Percentiles rank a stretch among this genome's conserved stretches.
Conservation (phyloP, 2,797 vertebrate genomes). For the Zenarchopterus dispar region DNA sequence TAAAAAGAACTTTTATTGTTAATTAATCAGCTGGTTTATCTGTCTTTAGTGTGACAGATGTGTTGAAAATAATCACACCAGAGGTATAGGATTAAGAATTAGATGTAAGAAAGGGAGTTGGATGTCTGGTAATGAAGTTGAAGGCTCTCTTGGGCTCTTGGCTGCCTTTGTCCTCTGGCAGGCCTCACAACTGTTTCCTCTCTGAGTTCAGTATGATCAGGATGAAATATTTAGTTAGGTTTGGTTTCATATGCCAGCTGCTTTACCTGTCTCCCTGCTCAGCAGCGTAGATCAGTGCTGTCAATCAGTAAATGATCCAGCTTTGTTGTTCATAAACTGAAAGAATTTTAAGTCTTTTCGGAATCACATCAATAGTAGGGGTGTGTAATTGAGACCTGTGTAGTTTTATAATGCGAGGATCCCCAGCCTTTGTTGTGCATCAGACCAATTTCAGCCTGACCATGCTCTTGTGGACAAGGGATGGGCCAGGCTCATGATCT, state of each 20-base stretch:
- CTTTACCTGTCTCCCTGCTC: constrained; percentile 34
- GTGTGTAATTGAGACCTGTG: too few relatives aligned
- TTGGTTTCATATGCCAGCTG: constrained; percentile 28
- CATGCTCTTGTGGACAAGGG: too few relatives aligned
- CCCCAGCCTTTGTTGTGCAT: too few relatives aligned
- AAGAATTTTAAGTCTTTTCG: background rate
- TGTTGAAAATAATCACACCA: constrained; percentile 74
- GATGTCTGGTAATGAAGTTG: constrained; percentile 69
- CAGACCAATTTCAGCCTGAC: too few relatives aligned
- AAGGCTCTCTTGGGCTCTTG: constrained; percentile 53
- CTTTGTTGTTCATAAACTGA: constrained; percentile 23
- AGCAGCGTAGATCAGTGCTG: constrained; percentile 13
- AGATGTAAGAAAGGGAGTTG: constrained; percentile 67
- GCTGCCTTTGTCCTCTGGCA: constrained; percentile 57
- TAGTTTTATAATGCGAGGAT: too few relatives aligned
- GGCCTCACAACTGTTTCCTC: constrained; percentile 34
- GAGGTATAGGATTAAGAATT: constrained; percentile 74
- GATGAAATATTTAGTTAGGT: constrained; percentile 32
- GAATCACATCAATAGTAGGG: background rate
- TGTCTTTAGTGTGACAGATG: constrained; percentile 66
- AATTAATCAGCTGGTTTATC: constrained; percentile 85
- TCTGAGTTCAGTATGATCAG: constrained; percentile 28
- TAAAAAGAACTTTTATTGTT: constrained; percentile 73
- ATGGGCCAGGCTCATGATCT: too few relatives aligned
- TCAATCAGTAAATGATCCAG: constrained; percentile 42